These are phyloP conservation scores for Bostrychus sinensis DNA, from an alignment of 2,113 vertebrate species.

Conservation along the genomic window DNA sequence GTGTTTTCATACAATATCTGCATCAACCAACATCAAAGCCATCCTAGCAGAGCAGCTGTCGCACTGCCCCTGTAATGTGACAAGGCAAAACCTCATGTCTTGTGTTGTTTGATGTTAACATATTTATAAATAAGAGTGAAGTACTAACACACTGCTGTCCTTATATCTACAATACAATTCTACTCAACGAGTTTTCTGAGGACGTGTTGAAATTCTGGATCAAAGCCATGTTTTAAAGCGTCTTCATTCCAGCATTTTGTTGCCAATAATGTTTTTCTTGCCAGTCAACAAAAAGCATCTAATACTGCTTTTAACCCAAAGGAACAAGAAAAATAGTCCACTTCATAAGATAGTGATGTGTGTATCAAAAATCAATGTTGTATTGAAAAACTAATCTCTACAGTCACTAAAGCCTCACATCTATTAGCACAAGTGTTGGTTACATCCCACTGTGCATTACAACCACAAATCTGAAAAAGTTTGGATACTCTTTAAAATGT, in stretches of 20 bases:
- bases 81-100: background rate
- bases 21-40: background rate
- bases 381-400: slow-evolving; percentile 21
- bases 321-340: slow-evolving; percentile 5
- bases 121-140: background rate
- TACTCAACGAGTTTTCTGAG: slow-evolving; percentile 12
- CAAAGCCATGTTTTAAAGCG: slow-evolving; percentile 3
- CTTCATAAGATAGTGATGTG: slow-evolving; percentile 7
- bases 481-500: too few species aligned
- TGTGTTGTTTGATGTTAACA: background rate
- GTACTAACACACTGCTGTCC: background rate
- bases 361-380: background rate
- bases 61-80: background rate
- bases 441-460: too few species aligned
- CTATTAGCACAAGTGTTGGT: background rate
- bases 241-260: slow-evolving; percentile 16
- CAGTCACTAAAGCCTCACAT: slow-evolving; percentile 30
- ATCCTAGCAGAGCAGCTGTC: background rate
- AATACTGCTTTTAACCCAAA: slow-evolving; percentile 18
- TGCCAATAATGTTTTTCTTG: slow-evolving; percentile 18
- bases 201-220: background rate
- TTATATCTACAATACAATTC: background rate
- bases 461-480: too few species aligned
- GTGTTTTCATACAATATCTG: background rate
- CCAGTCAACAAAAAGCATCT: slow-evolving; percentile 8